A percentile compares a stretch with the other conserved stretches of the same genome.
Conservation (phyloP, 1,140 invertebrate genomes). For the Homalodisca vitripennis region DNA sequence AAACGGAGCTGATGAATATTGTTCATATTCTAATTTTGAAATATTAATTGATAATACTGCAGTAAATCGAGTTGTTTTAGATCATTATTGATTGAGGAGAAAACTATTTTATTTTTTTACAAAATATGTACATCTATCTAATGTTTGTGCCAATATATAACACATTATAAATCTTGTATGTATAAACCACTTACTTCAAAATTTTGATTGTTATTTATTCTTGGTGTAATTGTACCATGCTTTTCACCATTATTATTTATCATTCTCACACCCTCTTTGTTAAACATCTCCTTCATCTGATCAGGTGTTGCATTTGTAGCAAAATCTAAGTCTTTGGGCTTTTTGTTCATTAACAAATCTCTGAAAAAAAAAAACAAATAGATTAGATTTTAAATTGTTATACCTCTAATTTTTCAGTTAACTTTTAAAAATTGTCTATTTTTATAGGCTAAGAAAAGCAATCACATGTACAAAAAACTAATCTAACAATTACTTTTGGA, state of each 20-base stretch:
- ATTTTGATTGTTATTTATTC: conserved; percentile 94
- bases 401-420: neutral
- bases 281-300: conserved; percentile 96
- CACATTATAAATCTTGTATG: no score
- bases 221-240: conserved; percentile 96
- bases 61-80: no score
- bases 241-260: conserved; percentile 93
- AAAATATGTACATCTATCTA: no score
- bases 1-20: no score
- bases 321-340: conserved; percentile 94
- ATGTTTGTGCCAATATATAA: no score
- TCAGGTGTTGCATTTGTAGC: conserved; percentile 95
- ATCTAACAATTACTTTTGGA: neutral
- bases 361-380: conserved; percentile 49
- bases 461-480: neutral
- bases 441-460: neutral
- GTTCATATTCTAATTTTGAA: no score
- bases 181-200: conserved; percentile 66
- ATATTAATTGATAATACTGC: no score
- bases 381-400: neutral
- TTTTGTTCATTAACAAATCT: conserved; percentile 86
- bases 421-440: neutral
- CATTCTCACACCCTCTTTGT: conserved; percentile 80
- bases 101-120: no score
- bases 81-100: no score